These are phyloP conservation scores for Natrix natrix DNA, from an alignment of 2,797 vertebrate species.

Conservation along the genomic window DNA sequence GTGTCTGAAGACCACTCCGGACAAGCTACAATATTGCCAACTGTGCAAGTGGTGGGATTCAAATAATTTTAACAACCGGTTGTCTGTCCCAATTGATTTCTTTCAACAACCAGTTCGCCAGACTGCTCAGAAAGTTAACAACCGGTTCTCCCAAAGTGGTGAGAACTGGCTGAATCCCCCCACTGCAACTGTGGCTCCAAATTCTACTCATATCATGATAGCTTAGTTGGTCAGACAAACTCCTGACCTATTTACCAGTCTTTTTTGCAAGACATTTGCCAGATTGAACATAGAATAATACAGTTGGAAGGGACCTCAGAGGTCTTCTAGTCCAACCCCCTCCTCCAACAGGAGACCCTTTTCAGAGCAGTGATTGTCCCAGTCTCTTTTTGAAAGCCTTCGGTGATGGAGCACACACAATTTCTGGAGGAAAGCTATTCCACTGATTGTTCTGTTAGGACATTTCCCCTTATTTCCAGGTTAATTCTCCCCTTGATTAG, in stretches of 20 bases:
- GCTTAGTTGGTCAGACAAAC: neutral
- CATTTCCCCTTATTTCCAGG: conserved; percentile 28
- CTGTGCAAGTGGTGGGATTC: no score
- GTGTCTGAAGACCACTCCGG: neutral
- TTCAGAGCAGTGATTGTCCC: neutral
- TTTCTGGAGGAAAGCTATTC: neutral
- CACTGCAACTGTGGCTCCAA: neutral
- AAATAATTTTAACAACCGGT: no score
- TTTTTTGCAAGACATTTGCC: neutral
- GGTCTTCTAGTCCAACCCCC: neutral
- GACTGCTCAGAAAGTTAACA: no score
- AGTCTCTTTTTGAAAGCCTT: neutral
- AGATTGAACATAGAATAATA: neutral
- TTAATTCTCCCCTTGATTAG: neutral
- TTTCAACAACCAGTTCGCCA: no score
- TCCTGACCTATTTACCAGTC: neutral
- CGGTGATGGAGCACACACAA: neutral
- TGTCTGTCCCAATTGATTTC: no score
- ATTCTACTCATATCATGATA: neutral
- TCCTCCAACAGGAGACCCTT: neutral
- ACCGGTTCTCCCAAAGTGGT: no score
- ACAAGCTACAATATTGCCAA: neutral
- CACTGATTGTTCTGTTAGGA: neutral
- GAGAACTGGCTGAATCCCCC: no score
- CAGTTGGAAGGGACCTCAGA: neutral